Percentiles rank a stretch among this genome's conserved stretches.
Conservation (phyloP, 2,113 vertebrate species). For the Himantopus leucocephalus region DNA sequence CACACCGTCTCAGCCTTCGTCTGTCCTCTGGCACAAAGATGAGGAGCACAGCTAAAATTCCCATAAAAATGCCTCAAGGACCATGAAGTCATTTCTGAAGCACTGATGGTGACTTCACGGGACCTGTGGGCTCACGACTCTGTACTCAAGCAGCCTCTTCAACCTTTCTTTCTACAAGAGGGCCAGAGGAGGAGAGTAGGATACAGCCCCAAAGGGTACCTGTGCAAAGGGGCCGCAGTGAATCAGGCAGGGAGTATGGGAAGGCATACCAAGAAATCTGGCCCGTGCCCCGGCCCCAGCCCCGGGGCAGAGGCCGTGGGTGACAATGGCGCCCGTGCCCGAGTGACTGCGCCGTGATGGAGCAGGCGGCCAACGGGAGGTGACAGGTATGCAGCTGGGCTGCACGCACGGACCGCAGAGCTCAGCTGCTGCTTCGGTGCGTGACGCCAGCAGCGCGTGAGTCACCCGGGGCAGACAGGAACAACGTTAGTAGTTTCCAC, state of each 20-base stretch:
- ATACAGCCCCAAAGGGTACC: neutral
- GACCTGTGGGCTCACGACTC: neutral
- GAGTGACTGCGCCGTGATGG: neutral
- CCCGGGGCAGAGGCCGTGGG: neutral
- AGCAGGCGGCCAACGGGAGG: neutral
- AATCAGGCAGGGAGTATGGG: neutral
- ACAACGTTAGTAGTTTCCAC: neutral
- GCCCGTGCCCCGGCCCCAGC: too few species aligned
- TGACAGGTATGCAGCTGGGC: neutral
- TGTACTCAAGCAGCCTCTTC: neutral
- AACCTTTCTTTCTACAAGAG: neutral
- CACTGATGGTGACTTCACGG: neutral
- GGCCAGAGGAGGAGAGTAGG: neutral
- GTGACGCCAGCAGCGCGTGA: constrained; percentile 42
- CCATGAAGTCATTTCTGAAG: neutral
- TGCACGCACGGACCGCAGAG: neutral
- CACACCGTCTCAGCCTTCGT: neutral
- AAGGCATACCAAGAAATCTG: neutral
- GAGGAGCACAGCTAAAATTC: neutral
- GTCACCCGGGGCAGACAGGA: neutral
- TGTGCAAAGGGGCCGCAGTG: neutral
- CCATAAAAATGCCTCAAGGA: neutral
- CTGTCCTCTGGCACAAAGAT: neutral
- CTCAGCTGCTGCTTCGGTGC: neutral
- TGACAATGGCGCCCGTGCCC: neutral